Conservation (phyloP, 2,797 vertebrate species). For the Oreortyx pictus region DNA sequence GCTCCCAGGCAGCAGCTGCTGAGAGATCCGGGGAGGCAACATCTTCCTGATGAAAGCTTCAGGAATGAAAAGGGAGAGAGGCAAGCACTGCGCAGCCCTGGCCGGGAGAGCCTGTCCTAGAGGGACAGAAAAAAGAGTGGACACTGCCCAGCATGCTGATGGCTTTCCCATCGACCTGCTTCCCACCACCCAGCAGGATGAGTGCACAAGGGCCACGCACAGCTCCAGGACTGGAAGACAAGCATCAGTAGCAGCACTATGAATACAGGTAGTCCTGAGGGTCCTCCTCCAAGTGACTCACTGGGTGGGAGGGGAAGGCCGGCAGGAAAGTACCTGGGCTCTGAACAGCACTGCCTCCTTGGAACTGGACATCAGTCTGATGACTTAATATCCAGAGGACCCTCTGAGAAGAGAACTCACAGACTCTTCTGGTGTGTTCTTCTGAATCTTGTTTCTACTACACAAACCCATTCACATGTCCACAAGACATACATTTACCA, state of each 20-base stretch:
- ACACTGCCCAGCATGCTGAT: not conserved
- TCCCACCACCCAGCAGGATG: rapidly evolving
- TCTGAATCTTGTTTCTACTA: not conserved
- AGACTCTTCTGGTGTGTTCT: not conserved
- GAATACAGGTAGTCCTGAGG: not conserved
- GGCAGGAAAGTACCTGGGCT: not conserved
- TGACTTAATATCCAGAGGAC: not conserved
- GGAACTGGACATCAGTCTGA: not conserved
- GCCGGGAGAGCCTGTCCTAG: not conserved
- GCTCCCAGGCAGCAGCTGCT: not conserved
- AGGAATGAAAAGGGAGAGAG: not conserved
- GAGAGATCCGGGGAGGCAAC: not conserved
- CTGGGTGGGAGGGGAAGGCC: not conserved
- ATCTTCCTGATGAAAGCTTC: not conserved
- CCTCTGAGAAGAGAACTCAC: not conserved
- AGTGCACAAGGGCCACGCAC: not conserved
- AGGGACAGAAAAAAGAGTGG: not conserved
- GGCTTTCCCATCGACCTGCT: not conserved
- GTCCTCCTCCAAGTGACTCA: not conserved
- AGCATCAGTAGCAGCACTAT: not conserved
- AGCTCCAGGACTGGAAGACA: not conserved
- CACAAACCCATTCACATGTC: not conserved
- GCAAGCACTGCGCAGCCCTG: not conserved
- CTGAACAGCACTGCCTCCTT: not conserved
- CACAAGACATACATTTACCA: rapidly evolving